These are phyloP conservation scores for Cirrhinus molitorella DNA, from an alignment of 2,797 vertebrate genomes.

Conservation along the genomic window DNA sequence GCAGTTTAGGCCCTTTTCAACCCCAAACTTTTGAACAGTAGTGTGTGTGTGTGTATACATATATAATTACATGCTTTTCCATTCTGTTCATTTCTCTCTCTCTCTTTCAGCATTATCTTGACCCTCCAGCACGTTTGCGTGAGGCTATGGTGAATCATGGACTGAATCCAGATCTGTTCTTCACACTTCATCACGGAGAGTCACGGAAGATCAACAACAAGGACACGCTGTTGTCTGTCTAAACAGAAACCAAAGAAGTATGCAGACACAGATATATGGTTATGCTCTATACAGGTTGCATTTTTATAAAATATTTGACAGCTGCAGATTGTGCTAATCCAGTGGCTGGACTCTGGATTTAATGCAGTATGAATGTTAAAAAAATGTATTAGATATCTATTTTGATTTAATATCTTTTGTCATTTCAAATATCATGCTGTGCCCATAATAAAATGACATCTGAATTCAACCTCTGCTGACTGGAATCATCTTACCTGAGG, in stretches of 20 bases:
- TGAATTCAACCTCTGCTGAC: too few species aligned
- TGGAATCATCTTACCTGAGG: conserved; percentile 4
- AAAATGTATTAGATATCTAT: neutral
- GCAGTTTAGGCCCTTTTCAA: neutral
- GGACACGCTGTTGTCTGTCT: conserved; percentile 50
- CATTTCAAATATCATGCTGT: neutral
- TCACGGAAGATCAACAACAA: conserved; percentile 82
- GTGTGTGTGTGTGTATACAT: too few species aligned
- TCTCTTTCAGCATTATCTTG: conserved; percentile 86
- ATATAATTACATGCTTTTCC: neutral
- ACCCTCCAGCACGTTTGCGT: conserved; percentile 86
- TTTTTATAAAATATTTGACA: neutral
- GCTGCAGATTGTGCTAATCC: neutral
- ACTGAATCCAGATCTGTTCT: conserved; percentile 87
- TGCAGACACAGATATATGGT: neutral
- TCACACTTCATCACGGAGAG: conserved; percentile 91
- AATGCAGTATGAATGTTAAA: conserved; percentile 5
- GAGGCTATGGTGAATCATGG: conserved; percentile 87
- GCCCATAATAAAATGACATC: neutral
- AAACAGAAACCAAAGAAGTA: neutral
- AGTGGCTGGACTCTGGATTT: conserved; percentile 21
- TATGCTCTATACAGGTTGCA: neutral
- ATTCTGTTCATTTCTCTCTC: neutral
- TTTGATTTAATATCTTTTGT: conserved; percentile 12
- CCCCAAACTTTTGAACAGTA: too few species aligned